Conservation (phyloP, 2,797 vertebrate genomes). For the Cheirogaleus major region DNA sequence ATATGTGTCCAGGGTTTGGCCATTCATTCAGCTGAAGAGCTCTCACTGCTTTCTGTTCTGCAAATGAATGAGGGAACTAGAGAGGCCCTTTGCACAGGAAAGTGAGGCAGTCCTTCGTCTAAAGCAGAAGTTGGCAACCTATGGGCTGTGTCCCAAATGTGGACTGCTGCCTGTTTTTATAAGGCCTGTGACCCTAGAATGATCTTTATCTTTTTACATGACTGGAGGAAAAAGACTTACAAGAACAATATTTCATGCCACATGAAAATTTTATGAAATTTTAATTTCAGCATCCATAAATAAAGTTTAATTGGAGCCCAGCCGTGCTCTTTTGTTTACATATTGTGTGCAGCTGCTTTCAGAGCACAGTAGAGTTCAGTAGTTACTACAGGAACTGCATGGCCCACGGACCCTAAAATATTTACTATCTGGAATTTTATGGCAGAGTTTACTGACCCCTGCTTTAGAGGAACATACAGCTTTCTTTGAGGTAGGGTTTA, state of each 20-base stretch:
- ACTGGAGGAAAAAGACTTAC: background rate
- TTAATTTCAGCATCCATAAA: background rate
- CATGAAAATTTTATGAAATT: background rate
- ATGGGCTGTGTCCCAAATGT: background rate
- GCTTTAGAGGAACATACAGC: background rate
- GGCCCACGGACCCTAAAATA: background rate
- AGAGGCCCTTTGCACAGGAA: background rate
- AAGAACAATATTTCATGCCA: background rate
- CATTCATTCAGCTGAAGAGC: background rate
- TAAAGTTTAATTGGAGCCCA: background rate
- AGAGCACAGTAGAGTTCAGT: background rate
- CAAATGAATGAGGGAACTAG: background rate
- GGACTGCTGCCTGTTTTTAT: background rate
- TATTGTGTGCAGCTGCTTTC: background rate
- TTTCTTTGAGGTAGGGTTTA: background rate
- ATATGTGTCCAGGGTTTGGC: background rate
- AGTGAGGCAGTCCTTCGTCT: background rate
- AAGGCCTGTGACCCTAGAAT: background rate
- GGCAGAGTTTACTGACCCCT: background rate
- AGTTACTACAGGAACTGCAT: background rate
- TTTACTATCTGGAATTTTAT: background rate
- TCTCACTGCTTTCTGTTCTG: background rate
- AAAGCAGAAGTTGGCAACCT: background rate
- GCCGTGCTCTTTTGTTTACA: background rate
- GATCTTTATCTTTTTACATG: slow-evolving; percentile 12